These are phyloP conservation scores for Platichthys flesus DNA, from an alignment of 2,113 vertebrate species.

Conservation along the genomic window DNA sequence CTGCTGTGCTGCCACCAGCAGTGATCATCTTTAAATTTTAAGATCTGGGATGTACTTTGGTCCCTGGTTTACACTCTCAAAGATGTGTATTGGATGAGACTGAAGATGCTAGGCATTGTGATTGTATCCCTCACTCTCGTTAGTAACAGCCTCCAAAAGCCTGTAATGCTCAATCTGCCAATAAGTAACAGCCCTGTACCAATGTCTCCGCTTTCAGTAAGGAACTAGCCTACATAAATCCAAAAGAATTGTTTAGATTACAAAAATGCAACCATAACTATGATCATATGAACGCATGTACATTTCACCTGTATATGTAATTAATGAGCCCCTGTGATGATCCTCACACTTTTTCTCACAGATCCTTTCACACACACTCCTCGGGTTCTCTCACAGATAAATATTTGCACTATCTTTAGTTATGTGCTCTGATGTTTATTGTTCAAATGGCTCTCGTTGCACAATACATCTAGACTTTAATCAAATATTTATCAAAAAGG, in stretches of 20 bases:
- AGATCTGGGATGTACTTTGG: no score
- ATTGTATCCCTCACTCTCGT: neutral
- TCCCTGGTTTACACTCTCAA: no score
- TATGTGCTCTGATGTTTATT: slow-evolving; percentile 76
- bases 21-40: no score
- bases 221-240: no score
- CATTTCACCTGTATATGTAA: neutral
- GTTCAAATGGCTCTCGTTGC: slow-evolving; percentile 63
- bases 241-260: no score
- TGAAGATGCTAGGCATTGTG: neutral
- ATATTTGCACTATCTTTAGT: slow-evolving; percentile 19
- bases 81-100: neutral
- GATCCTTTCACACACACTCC: slow-evolving; percentile 11
- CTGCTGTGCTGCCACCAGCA: neutral
- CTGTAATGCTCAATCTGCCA: neutral
- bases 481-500: slow-evolving; percentile 71
- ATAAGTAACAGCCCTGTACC: no score
- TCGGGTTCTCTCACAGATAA: slow-evolving; percentile 23
- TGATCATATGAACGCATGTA: neutral
- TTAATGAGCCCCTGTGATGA: neutral
- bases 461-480: slow-evolving; percentile 69
- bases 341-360: neutral
- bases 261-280: neutral
- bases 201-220: no score
- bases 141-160: neutral